Conservation (phyloP, 2,888 invertebrate species). For the Nesidiocoris tenuis region DNA sequence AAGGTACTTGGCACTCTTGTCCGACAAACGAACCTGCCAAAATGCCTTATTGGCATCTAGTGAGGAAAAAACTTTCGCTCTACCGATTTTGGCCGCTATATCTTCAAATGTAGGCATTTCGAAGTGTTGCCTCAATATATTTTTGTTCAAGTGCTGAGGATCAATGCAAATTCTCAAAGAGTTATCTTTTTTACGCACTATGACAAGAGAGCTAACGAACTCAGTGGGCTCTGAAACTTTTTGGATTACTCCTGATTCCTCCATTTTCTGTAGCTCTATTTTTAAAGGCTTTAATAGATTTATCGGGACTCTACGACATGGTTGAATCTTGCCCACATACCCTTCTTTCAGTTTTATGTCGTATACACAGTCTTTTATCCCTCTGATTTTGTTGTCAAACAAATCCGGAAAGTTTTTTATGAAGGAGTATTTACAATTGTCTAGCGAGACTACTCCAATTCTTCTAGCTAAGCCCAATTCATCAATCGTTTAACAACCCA, state of each 20-base stretch:
- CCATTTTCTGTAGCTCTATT: constrained; percentile 34
- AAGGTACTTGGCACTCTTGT: constrained; percentile 25
- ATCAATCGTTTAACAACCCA: too few species aligned
- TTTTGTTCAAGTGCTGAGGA: constrained; percentile 16
- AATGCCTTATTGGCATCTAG: background rate
- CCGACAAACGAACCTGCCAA: background rate
- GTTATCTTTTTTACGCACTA: constrained; percentile 16
- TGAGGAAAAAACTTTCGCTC: background rate
- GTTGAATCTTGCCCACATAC: too few species aligned
- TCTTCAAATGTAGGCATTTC: constrained; percentile 4
- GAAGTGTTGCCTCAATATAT: background rate
- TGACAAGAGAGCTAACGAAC: constrained; percentile 39
- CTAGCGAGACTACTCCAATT: too few species aligned
- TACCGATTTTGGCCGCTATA: background rate
- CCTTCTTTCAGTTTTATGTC: too few species aligned
- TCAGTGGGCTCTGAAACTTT: constrained; percentile 33
- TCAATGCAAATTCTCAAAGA: constrained; percentile 43
- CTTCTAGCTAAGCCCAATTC: too few species aligned
- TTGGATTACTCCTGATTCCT: constrained; percentile 14
- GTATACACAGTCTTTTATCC: too few species aligned
- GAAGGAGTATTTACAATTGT: too few species aligned
- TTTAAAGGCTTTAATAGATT: too few species aligned
- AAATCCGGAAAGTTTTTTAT: too few species aligned
- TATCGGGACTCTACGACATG: too few species aligned
- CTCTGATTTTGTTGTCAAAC: too few species aligned